Percentiles rank a stretch among this genome's conserved stretches.
Evolutionary conservation across 1,140 invertebrate species (phyloP).

Genomic region (Lucilia cuprina): DNA sequence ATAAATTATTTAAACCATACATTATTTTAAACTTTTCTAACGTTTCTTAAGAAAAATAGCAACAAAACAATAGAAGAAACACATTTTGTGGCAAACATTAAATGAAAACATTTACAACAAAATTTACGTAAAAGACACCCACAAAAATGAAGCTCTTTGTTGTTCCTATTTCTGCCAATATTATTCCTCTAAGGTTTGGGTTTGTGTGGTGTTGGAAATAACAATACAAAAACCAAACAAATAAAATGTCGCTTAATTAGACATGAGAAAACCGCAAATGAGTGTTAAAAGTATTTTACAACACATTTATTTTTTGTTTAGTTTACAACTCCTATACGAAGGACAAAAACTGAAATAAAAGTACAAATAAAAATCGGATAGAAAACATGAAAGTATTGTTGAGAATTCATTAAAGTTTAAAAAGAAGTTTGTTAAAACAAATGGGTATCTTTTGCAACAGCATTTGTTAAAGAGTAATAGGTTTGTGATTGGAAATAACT

Average conservation of each 20-base stretch:
- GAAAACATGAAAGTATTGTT: too few relatives aligned
- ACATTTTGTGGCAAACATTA: neutral
- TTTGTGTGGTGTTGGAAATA: too few relatives aligned
- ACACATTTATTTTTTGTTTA: neutral
- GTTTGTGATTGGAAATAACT: too few relatives aligned
- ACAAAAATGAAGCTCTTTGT: neutral
- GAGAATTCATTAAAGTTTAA: too few relatives aligned
- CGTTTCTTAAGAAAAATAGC: neutral
- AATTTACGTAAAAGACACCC: neutral
- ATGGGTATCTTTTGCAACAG: too few relatives aligned
- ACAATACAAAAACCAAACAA: neutral
- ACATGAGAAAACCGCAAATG: constrained; percentile 30
- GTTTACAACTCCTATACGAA: too few relatives aligned
- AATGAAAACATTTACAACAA: neutral
- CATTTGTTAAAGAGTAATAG: too few relatives aligned
- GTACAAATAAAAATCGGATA: too few relatives aligned
- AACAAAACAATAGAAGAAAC: neutral
- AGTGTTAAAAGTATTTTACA: constrained; percentile 25
- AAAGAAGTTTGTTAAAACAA: too few relatives aligned
- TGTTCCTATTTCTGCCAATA: too few relatives aligned
- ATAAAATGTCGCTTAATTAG: constrained; percentile 33
- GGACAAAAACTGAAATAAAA: too few relatives aligned
- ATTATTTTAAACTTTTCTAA: neutral
- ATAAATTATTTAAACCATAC: constrained; percentile 4
- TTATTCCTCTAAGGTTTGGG: too few relatives aligned